These are phyloP conservation scores for Atrichornis clamosus DNA, from an alignment of 2,113 vertebrate genomes.

Conservation along the genomic window DNA sequence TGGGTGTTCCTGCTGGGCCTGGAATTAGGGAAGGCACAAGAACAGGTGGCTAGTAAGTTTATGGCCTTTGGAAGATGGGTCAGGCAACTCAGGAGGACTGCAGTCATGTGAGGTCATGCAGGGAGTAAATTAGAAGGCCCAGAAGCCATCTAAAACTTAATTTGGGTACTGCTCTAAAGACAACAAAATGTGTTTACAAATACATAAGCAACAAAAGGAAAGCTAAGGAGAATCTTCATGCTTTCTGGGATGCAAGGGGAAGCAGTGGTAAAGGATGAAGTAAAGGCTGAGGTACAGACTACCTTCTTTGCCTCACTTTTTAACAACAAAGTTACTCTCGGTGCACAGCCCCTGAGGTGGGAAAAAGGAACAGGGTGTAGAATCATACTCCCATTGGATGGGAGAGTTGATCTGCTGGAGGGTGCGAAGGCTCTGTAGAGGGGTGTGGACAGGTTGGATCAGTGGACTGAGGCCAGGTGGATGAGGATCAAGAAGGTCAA, in stretches of 20 bases:
- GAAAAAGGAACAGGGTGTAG: neutral
- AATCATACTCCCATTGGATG: rapidly evolving
- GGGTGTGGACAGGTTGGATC: neutral
- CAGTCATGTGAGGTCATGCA: neutral
- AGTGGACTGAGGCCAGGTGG: neutral
- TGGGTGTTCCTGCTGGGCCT: neutral
- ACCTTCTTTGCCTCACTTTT: neutral
- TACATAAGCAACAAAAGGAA: neutral
- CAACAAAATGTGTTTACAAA: neutral
- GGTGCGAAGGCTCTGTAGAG: neutral
- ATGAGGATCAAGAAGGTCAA: neutral
- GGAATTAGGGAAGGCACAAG: no score
- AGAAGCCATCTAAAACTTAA: no score
- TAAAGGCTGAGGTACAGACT: neutral
- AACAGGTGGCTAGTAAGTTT: no score
- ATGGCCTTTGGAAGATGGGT: neutral
- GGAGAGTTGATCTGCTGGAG: neutral
- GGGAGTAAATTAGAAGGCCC: neutral
- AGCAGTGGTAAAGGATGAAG: neutral
- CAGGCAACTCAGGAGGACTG: neutral
- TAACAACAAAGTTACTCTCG: neutral
- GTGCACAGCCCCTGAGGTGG: neutral
- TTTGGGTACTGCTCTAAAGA: neutral
- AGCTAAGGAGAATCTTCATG: neutral
- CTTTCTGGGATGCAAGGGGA: neutral